Evolutionary conservation across 2,888 invertebrate species (phyloP).

Genomic region (Heterodera filipjevi): DNA sequence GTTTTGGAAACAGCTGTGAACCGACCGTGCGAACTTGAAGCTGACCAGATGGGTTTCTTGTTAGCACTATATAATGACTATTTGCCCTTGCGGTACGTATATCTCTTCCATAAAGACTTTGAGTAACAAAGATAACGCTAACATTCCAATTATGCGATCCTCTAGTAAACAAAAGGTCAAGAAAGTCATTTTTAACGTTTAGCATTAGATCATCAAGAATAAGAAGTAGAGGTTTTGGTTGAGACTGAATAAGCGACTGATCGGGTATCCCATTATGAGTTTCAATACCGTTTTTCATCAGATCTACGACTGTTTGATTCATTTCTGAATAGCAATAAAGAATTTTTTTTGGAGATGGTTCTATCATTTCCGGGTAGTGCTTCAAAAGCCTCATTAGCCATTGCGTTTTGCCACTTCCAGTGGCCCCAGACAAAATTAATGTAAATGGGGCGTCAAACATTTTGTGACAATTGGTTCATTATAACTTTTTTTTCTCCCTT

Average conservation of each 20-base stretch:
- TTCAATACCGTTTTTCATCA: conserved; percentile 16
- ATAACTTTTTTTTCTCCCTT: not conserved
- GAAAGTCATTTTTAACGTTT: conserved; percentile 23
- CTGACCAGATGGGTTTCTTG: conserved; percentile 29
- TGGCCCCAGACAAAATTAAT: conserved; percentile 28
- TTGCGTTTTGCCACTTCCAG: conserved; percentile 33
- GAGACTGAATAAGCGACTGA: not conserved
- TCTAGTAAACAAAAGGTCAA: conserved; percentile 26
- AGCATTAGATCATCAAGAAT: conserved; percentile 32
- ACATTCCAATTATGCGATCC: conserved; percentile 35
- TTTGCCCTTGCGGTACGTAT: conserved; percentile 26
- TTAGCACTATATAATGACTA: conserved; percentile 29
- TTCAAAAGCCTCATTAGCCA: conserved; percentile 18
- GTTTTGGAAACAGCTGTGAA: conserved; percentile 29
- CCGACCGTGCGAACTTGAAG: conserved; percentile 26
- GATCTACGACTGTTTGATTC: conserved; percentile 18
- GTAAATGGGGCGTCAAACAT: conserved; percentile 30
- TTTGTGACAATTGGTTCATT: no score
- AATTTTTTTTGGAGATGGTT: conserved; percentile 5
- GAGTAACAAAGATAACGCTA: conserved; percentile 34
- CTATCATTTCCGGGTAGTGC: conserved; percentile 1
- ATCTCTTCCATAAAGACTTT: conserved; percentile 22
- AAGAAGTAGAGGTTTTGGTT: not conserved
- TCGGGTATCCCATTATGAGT: conserved; percentile 24
- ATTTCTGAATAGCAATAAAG: conserved; percentile 29